Evolutionary conservation across 2,797 vertebrate genomes (phyloP), one percentile per base, ranked within the genome.

Genomic region (Microcaecilia unicolor): DNA sequence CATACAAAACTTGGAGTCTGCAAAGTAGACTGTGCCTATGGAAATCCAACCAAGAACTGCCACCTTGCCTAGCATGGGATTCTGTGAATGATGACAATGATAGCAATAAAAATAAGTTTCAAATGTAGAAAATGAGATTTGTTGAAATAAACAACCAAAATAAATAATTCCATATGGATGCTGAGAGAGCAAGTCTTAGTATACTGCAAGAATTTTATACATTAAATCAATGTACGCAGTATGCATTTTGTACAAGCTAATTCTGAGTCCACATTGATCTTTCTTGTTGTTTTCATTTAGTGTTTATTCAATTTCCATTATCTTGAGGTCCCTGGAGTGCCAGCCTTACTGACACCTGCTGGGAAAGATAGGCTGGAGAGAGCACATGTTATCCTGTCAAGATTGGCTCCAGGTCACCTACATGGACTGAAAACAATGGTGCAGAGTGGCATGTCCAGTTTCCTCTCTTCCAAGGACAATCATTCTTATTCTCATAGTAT

Each of bases 241-340:
- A 9, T 22, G 32, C 55, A 34, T 46, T 49, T 16, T 56, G 20
- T 52, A 33, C 32, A 34, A 36, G 23, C 36, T 46, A 52, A 48
- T 61, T 64, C 43, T 31, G 49, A 59, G 30, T 47, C 37, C 27
- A 53, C 43, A 50, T 4, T 52, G 55, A 67, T 39, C 49, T 65
- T 64, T 62, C n/a, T 32, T 36, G 4, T 25, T 41, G 16, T 40
- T 43, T 61, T 40, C 44, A 18, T 20, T 64, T 43, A 42, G 21
- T 49, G 25, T 55, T 68, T 59, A 58, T 61, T 50, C 30, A 29
- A 16, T 60, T 58, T 63, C 42, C 44, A 48, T 66, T 68, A 41
- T 56, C 33, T 48, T 25, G 12, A n/a, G 3, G 36, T 61, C 49
- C 59, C 45, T 26, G 1, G 30, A 24, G 28, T 16, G 13, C n/a